Base-by-base conservation (phyloP, 2,797 vertebrate species). In the Chaunax sp. region DNA sequence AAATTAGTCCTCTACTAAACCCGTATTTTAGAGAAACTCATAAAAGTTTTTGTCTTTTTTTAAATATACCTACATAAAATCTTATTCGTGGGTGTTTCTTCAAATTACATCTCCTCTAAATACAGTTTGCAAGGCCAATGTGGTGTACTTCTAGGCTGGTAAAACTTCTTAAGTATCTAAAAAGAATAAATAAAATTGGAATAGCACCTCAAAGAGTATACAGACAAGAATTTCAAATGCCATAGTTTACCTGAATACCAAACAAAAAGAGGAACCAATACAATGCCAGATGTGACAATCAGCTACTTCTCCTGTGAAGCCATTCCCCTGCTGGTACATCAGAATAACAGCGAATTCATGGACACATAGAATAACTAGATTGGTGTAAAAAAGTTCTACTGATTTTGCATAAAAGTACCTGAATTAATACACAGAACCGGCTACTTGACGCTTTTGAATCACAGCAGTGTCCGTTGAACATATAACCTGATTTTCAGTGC, bases 361-460 rank as follows among this genome's bases (percentile, higher is more conserved):
- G 91, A 94, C 91, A 90, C 78, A 84, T 89, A 91, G 90, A 93
- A 89, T 91, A 91, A 93, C 92, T 93, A 90, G 91, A 94, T 91
- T 87, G 92, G 90, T 91, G 81, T 91, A 90, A 82, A 92, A 93
- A 91, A 90, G 79, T 81, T 82, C 69, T 69, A 87, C 81, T 76
- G 83, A 87, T 91, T 93, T 94, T 94, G 93, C 94, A 94, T 94
- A 94, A 94, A 93, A 93, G 92, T 94, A 94, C 94, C 94, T 94
- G 94, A 94, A 94, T 93, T 83, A 89, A 89, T 84, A 91, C 90
- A 93, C 81, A 89, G 87, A 90, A 92, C 87, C 69, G 82, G 92
- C 93, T 92, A 92, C 92, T 93, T 89, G 89, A 92, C 82, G 90
- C 90, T 87, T 92, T 88, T 86, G 85, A 91, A 92, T 94, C 92